A percentile compares a stretch with the other conserved stretches of the same genome.
Conservation (phyloP, 2,113 vertebrate genomes). For the Cebus imitator region DNA sequence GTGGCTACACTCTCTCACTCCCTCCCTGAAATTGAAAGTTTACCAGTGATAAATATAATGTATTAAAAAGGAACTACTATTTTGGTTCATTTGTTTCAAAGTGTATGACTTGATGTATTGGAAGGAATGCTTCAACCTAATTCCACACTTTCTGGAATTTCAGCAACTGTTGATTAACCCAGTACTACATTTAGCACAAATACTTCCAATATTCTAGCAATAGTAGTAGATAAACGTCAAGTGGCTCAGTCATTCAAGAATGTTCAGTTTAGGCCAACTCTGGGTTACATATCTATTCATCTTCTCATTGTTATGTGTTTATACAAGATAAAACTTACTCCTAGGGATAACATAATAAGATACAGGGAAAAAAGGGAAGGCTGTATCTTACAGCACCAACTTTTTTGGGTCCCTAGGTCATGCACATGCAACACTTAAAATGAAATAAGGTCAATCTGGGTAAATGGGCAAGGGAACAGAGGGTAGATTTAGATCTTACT, state of each 20-base stretch:
- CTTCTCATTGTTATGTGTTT: conserved; percentile 35
- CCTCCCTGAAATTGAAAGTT: not conserved
- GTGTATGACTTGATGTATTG: not conserved
- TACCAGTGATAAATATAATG: not conserved
- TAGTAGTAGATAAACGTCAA: conserved; percentile 12
- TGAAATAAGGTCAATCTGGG: conserved; percentile 64
- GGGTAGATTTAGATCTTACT: conserved; percentile 85
- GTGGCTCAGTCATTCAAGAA: conserved; percentile 32
- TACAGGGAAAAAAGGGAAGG: conserved; percentile 21
- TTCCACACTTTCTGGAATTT: conserved; percentile 58
- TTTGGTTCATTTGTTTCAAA: conserved; percentile 45
- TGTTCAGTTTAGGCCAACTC: conserved; percentile 20
- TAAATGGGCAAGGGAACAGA: conserved; percentile 69
- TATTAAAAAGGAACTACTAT: conserved; percentile 22
- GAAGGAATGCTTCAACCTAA: conserved; percentile 50
- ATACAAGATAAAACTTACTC: conserved; percentile 39
- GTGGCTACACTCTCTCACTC: not conserved
- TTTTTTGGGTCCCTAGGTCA: conserved; percentile 80
- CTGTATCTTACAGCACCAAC: conserved; percentile 56
- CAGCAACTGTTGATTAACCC: conserved; percentile 29
- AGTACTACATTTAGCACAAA: conserved; percentile 6
- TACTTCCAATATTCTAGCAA: not conserved
- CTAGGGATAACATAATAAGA: conserved; percentile 41
- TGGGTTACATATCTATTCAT: conserved; percentile 16
- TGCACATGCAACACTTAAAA: conserved; percentile 87